Percentiles rank a stretch among this genome's conserved stretches.
Conservation (phyloP, 1,140 invertebrate species). For the Bombus difficillimus region DNA sequence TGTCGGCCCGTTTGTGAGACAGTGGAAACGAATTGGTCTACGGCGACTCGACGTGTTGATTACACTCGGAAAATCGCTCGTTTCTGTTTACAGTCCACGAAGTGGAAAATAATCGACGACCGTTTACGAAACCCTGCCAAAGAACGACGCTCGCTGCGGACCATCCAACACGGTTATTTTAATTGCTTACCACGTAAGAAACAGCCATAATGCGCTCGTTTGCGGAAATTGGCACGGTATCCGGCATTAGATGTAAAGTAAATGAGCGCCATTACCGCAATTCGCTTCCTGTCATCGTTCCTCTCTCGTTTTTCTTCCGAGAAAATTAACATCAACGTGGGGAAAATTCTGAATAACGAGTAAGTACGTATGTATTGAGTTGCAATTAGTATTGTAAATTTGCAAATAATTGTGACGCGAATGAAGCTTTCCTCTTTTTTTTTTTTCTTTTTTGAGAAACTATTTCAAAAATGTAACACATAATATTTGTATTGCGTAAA, state of each 20-base stretch:
- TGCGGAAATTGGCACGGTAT: constrained; percentile 48
- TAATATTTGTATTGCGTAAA: background rate
- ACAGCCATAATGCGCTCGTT: background rate
- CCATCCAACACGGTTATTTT: constrained; percentile 52
- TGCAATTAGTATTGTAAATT: background rate
- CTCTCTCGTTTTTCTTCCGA: background rate
- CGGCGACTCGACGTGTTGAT: constrained; percentile 25
- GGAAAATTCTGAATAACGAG: background rate
- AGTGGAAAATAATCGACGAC: constrained; percentile 42
- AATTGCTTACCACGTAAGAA: constrained; percentile 36
- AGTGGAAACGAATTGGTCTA: background rate
- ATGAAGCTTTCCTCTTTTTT: background rate
- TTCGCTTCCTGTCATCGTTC: background rate
- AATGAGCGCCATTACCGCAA: background rate
- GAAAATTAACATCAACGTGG: background rate
- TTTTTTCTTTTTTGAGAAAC: background rate
- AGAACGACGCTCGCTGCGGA: constrained; percentile 6
- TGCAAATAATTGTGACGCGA: too few relatives aligned
- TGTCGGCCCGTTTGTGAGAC: background rate
- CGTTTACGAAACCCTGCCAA: constrained; percentile 13
- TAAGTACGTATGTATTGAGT: too few relatives aligned
- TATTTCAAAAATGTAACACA: background rate
- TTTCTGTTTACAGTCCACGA: constrained; percentile 6
- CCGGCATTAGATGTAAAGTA: constrained; percentile 14
- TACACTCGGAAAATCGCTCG: constrained; percentile 7